Evolutionary conservation across 1,140 invertebrate genomes (phyloP).

Genomic region (Drosophila bipectinata): DNA sequence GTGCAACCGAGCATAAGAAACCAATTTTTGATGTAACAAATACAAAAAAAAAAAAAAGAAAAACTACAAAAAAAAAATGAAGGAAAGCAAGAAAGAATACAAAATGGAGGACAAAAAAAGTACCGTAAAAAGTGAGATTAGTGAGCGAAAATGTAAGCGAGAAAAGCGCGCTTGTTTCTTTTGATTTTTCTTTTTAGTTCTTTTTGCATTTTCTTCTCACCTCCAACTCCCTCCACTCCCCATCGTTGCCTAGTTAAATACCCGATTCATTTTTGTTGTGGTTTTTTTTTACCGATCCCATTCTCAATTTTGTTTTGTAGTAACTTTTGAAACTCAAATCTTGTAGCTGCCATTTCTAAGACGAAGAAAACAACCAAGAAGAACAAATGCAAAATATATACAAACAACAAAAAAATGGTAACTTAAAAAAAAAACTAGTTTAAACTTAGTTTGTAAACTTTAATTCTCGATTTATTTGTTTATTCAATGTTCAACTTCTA

Average conservation of each 20-base stretch:
- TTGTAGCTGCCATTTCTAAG: slow-evolving; percentile 61
- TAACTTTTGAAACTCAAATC: slow-evolving; percentile 57
- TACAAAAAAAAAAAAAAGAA: slow-evolving; percentile 36
- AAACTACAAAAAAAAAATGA: slow-evolving; percentile 21
- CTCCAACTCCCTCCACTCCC: neutral
- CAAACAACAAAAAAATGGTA: slow-evolving; percentile 7
- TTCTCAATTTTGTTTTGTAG: slow-evolving; percentile 14
- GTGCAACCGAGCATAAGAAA: slow-evolving; percentile 40
- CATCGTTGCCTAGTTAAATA: neutral
- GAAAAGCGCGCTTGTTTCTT: slow-evolving; percentile 1
- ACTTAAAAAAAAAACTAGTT: slow-evolving; percentile 27
- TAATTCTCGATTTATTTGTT: slow-evolving; percentile 26
- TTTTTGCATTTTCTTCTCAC: neutral
- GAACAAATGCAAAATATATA: slow-evolving; percentile 16
- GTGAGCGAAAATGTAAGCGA: slow-evolving; percentile 16
- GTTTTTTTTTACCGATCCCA: neutral
- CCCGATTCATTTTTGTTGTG: slow-evolving; percentile 10
- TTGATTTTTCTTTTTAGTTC: neutral
- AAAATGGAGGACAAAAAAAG: neutral
- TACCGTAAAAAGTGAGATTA: slow-evolving; percentile 7
- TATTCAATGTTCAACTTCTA: slow-evolving; percentile 15
- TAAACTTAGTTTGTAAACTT: slow-evolving; percentile 63
- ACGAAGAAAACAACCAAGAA: slow-evolving; percentile 6
- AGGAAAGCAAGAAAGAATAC: slow-evolving; percentile 6
- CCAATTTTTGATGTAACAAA: slow-evolving; percentile 75